phyloP scores from a whole-genome alignment of 2,113 vertebrate species.

The Prionailurus bengalensis region DNA sequence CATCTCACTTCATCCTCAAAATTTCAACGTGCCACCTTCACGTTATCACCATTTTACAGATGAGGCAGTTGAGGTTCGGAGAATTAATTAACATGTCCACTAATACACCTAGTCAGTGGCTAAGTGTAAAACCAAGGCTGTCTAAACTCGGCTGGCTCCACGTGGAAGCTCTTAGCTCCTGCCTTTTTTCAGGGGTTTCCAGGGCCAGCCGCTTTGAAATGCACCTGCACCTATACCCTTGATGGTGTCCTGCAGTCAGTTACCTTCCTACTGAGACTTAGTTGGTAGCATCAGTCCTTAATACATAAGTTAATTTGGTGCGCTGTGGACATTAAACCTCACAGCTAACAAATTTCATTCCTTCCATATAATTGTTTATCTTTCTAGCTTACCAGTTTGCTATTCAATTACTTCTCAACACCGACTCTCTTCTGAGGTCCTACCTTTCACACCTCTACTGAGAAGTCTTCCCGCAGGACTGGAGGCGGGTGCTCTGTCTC shows the following conservation, averaged over 20 bases:
- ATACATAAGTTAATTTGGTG: not conserved
- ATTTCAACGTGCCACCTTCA: not conserved
- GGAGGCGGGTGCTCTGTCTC: not conserved
- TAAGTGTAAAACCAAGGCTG: conserved; percentile 30
- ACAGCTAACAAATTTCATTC: not conserved
- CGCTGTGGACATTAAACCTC: not conserved
- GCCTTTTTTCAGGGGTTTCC: not conserved
- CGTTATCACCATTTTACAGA: conserved; percentile 44
- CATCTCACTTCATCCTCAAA: conserved; percentile 1
- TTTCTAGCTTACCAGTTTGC: not conserved
- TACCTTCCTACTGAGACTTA: not conserved
- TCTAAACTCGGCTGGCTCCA: not conserved
- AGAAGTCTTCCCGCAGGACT: not conserved
- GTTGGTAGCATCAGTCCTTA: not conserved
- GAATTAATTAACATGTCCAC: not conserved
- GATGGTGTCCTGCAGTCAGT: not conserved
- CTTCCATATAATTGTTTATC: not conserved
- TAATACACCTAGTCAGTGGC: not conserved
- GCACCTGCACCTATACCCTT: not conserved
- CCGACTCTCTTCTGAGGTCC: not conserved
- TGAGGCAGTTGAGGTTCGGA: not conserved
- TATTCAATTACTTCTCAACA: not conserved
- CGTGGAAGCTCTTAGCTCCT: not conserved
- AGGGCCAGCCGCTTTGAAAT: not conserved
- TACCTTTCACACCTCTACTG: not conserved